Evolutionary conservation across 2,888 invertebrate species (phyloP), one percentile per base, ranked within the genome.

Genomic region (Ditula angustiorana): DNA sequence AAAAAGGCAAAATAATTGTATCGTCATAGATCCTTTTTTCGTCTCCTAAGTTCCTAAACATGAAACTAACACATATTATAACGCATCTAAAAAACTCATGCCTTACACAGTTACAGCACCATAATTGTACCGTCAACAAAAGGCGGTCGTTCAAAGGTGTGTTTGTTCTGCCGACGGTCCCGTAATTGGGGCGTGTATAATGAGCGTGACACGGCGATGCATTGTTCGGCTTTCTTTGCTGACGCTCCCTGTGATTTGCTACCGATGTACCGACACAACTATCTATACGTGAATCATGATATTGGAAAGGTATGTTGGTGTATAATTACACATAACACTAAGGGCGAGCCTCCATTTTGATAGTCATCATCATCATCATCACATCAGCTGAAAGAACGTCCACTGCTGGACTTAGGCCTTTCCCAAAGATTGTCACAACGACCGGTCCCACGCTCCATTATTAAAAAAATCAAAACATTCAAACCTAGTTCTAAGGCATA

Each of bases 161-260:
- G 70, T 70, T 68, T 71, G 70, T 69, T 67, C 66, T 67, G 71
- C 66, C 59, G 67, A 66, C 68, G 41, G 61, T 71, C 64, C 56
- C 49, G 61, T 75, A 79, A 80, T 78, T 76, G 76, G 77, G 76
- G 77, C 77, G 74, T 73, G 71, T 72, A 73, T 80, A 77, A 82
- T 79, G 79, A 79, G 67, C 74, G 72, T 83, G 84, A 82, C 82
- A 79, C 66, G 81, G 57, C 60, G 35, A 52, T 49, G 56, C 26
- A 67, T 67, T 67, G 64, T 67, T 33, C 50, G 57, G 61, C 61
- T 63, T 65, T 63, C 69, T 68, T 69, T 67, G 59, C 70, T 67
- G 70, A 71, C 74, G 68, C 65, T 71, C 75, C 78, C 76, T 77
- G 72, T 79, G 70, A 77, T 78, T 75, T 72, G 70, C 71, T 67